phyloP scores from a whole-genome alignment of 2,888 invertebrate species.

The Melinaea menophilus region DNA sequence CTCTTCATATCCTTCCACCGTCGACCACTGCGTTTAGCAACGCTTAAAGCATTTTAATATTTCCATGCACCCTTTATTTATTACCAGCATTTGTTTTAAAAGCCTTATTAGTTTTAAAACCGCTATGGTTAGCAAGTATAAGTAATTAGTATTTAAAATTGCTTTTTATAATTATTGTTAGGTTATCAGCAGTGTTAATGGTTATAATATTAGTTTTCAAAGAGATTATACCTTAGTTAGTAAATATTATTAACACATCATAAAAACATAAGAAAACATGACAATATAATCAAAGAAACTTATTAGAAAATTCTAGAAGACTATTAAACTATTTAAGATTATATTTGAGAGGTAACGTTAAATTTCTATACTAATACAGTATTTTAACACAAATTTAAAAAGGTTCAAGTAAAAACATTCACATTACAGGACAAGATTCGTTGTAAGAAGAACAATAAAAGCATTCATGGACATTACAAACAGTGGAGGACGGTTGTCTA shows the following conservation, averaged over 20 bases:
- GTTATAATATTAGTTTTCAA: background rate
- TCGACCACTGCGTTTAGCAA: conserved; percentile 53
- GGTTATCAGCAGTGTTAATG: too few relatives aligned
- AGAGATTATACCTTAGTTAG: too few relatives aligned
- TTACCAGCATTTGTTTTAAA: background rate
- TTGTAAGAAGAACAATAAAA: conserved; percentile 23
- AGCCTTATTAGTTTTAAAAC: background rate
- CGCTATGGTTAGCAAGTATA: conserved; percentile 13
- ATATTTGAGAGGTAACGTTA: background rate
- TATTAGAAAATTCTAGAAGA: too few relatives aligned
- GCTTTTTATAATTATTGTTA: too few relatives aligned
- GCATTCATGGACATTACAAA: conserved; percentile 30
- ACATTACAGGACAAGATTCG: conserved; percentile 28
- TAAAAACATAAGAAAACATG: conserved; percentile 10
- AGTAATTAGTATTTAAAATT: conserved; percentile 9
- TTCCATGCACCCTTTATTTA: conserved; percentile 8
- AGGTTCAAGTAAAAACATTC: conserved; percentile 17
- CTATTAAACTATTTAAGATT: too few relatives aligned
- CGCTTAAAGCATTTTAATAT: conserved; percentile 36
- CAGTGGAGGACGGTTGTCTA: conserved; percentile 38
- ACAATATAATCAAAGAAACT: too few relatives aligned
- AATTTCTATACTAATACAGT: conserved; percentile 35
- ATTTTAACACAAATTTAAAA: conserved; percentile 25
- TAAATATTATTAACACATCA: too few relatives aligned
- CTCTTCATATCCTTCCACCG: conserved; percentile 53